phyloP scores from a whole-genome alignment of 2,797 vertebrate genomes.

The Oceanodroma leucorhoa region DNA sequence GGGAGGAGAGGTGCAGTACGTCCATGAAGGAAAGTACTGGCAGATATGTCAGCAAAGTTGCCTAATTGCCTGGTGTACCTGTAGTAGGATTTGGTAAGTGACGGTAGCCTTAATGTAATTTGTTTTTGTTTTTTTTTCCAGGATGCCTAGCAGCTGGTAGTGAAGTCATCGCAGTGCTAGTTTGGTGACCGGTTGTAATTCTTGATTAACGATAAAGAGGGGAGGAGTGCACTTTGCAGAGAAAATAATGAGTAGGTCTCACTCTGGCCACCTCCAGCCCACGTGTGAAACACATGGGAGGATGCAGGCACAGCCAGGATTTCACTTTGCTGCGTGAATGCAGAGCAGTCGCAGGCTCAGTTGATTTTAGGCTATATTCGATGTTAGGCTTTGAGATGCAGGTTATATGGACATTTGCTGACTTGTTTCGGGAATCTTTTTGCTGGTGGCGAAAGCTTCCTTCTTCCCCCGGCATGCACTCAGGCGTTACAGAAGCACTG shows the following conservation, averaged over 20 bases:
- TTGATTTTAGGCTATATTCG: not conserved
- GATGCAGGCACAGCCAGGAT: not conserved
- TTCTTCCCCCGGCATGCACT: not conserved
- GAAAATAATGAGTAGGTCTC: not conserved
- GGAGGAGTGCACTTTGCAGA: not conserved
- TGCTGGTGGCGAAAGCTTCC: not conserved
- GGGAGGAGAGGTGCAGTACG: not conserved
- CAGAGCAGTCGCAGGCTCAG: not conserved
- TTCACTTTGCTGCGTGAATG: not conserved
- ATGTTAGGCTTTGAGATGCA: not conserved
- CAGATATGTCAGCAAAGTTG: not conserved
- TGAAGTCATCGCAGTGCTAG: not conserved
- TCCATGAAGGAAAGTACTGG: not conserved
- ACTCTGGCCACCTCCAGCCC: not conserved
- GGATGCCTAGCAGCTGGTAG: conserved; percentile 25
- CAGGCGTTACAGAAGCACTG: not conserved
- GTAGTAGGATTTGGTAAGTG: not conserved
- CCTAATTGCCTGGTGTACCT: not conserved
- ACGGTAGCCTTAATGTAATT: not conserved
- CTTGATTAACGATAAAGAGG: not conserved
- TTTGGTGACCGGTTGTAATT: not conserved
- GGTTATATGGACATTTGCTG: not conserved
- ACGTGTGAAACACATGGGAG: not conserved
- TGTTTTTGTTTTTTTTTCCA: not conserved
- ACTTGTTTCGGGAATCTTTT: not conserved